phyloP scores from a whole-genome alignment of 2,797 vertebrate genomes.

The Acipenser transmontanus region DNA sequence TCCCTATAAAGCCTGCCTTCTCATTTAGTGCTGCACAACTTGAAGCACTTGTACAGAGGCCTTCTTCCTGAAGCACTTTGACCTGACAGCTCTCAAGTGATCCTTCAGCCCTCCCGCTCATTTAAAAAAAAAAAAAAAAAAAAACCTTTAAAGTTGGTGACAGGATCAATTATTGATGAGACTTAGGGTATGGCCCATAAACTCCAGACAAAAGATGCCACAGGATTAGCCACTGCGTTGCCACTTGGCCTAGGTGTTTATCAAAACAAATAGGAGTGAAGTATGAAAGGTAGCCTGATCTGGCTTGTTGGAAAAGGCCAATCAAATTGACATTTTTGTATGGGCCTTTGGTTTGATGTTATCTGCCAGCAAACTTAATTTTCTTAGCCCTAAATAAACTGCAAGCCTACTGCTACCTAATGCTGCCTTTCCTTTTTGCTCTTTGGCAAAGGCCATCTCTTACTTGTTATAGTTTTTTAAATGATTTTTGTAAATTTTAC shows the following conservation, averaged over 20 bases:
- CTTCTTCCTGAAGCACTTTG: conserved; percentile 10
- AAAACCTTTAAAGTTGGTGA: neutral
- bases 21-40: neutral
- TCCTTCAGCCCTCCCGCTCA: neutral
- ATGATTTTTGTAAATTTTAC: conserved; percentile 59
- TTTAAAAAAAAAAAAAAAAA: neutral
- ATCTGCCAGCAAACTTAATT: conserved; percentile 6
- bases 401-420: conserved; percentile 43
- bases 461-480: neutral
- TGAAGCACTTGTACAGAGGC: neutral
- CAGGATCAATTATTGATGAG: conserved; percentile 13
- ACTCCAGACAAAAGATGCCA: neutral
- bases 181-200: conserved; percentile 3
- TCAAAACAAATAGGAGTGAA: neutral
- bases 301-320: neutral
- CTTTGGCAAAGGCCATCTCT: conserved; percentile 17
- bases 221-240: neutral
- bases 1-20: neutral
- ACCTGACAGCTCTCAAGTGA: conserved; percentile 11
- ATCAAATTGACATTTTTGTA: neutral
- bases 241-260: neutral
- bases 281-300: no score
- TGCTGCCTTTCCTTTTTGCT: conserved; percentile 54
- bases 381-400: conserved; percentile 19
- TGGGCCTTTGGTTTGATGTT: neutral